Evolutionary conservation across 2,888 invertebrate species (phyloP), one percentile per base, ranked within the genome.

Genomic region (Melipona bicolor): DNA sequence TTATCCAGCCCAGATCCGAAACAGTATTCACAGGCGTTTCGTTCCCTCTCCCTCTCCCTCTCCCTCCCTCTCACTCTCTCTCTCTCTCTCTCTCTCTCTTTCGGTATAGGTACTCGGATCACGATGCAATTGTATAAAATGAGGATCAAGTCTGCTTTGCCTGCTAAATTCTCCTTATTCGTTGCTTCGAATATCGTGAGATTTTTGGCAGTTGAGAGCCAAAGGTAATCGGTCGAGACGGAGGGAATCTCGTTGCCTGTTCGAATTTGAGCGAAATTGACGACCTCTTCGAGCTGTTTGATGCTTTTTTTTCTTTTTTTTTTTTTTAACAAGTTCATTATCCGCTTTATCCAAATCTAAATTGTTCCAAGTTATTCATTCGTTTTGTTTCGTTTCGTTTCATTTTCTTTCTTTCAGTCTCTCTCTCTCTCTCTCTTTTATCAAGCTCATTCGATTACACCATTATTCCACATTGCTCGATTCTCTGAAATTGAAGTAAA

Each of bases 1-100:
- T 92, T 91, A 91, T 91, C 86, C 85, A 32, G 84, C 56, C 86
- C 77, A 61, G 49, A 77, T 78, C 70, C 72, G 70, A 77, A 77
- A 76, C 81, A 83, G 89, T 89, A 84, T 88, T 78, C 61, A 59
- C 62, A n/a, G 43, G 27, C 65, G 15, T 3, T 13, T 32, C 24
- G 32, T 32, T 56, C 19, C 43, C 59, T 62, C 19, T 36, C 78
- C 15, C 43, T 56, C 43, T 74, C 61, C 68, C 70, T 32, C 17
- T 24, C 24, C 50, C 19, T 50, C 59, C 56, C 19, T 27, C 78
- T 17, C 43, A 56, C 36, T 74, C 65, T 72, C 67, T 32, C 17
- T 24, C 24, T 61, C 19, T 56, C 17, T 24, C 24, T 56, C 19
- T 56, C 59, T 56, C 19, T 27, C 78, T 17, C 43, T 62, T 78